phyloP scores from a whole-genome alignment of 2,113 vertebrate species.

The Esox niger region DNA sequence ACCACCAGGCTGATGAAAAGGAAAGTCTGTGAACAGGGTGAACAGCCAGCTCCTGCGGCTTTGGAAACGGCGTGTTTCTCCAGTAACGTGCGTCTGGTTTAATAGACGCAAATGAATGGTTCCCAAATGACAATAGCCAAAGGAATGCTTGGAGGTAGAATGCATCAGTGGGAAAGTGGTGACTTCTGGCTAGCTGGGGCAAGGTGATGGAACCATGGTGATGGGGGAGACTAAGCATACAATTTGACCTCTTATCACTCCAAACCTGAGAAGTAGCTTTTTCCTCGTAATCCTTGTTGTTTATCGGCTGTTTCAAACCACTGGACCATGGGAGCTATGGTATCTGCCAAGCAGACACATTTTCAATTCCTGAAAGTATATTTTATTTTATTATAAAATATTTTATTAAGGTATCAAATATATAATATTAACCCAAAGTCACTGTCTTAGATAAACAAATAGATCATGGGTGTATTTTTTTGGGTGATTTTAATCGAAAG shows the following conservation, averaged over 20 bases:
- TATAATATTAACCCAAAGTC: neutral
- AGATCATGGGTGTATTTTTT: neutral
- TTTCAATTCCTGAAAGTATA: conserved; percentile 1
- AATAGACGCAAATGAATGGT: neutral
- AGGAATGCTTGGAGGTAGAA: conserved; percentile 39
- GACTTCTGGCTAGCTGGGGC: conserved; percentile 33
- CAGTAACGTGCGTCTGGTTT: neutral
- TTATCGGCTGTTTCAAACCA: conserved; percentile 15
- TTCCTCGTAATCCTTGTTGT: conserved; percentile 42
- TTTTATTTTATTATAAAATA: conserved; percentile 16
- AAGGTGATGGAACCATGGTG: conserved; percentile 43
- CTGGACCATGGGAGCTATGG: neutral
- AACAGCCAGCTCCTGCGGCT: neutral
- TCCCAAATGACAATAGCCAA: conserved; percentile 27
- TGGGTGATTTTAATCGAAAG: neutral
- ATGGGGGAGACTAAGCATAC: conserved; percentile 16
- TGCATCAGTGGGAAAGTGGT: conserved; percentile 29
- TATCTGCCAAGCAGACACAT: conserved; percentile 10
- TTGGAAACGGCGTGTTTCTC: neutral
- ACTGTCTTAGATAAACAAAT: neutral
- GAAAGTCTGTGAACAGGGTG: neutral
- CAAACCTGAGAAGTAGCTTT: conserved; percentile 41
- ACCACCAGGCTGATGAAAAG: neutral
- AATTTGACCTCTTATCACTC: conserved; percentile 48
- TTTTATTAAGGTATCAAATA: conserved; percentile 17